Evolutionary conservation across 2,113 vertebrate genomes (phyloP).

Genomic region (Asarcornis scutulata): DNA sequence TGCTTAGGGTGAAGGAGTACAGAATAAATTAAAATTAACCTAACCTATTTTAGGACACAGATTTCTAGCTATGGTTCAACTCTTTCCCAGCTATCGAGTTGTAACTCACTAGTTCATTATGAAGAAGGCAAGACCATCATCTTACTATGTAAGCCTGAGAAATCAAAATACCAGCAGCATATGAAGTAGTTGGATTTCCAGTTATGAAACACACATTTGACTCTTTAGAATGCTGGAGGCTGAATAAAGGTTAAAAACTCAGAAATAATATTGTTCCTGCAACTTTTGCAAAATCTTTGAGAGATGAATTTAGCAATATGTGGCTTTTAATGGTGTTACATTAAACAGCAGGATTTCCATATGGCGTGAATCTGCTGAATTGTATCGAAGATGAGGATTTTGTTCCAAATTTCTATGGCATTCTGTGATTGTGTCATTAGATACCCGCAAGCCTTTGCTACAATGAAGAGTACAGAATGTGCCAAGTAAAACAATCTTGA

Average conservation of each 20-base stretch:
- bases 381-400: constrained; percentile 70
- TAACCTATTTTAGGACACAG: not conserved
- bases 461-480: constrained; percentile 68
- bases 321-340: constrained; percentile 75
- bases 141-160: not conserved
- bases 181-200: constrained; percentile 25
- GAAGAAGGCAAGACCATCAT: not conserved
- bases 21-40: constrained; percentile 19
- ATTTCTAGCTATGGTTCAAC: not conserved
- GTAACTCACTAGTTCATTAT: not conserved
- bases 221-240: constrained; percentile 57
- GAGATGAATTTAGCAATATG: constrained; percentile 76
- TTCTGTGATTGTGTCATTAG: constrained; percentile 75
- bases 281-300: constrained; percentile 74
- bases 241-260: constrained; percentile 75
- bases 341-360: constrained; percentile 77
- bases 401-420: constrained; percentile 75
- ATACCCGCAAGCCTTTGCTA: constrained; percentile 73
- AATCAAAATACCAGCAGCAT: constrained; percentile 53
- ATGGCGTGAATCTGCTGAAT: constrained; percentile 76
- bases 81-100: constrained; percentile 3
- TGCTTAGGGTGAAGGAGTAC: not conserved
- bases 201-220: constrained; percentile 52
- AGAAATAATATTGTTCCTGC: constrained; percentile 74
- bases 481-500: constrained; percentile 72